Evolutionary conservation across 2,888 invertebrate genomes (phyloP).

Genomic region (Nesidiocoris tenuis): DNA sequence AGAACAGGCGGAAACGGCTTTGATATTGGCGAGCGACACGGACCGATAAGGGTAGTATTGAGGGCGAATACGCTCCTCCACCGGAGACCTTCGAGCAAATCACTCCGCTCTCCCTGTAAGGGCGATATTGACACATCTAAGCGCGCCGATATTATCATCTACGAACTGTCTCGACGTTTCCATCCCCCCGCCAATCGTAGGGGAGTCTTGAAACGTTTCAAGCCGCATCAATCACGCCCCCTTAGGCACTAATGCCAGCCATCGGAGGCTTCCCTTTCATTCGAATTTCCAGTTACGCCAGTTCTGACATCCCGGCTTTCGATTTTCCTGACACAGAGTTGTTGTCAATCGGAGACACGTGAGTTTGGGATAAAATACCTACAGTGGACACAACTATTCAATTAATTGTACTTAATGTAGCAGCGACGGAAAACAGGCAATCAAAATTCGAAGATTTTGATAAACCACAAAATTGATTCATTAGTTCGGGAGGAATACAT

Average conservation of each 20-base stretch:
- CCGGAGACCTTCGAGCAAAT: background rate
- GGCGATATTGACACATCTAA: conserved; percentile 36
- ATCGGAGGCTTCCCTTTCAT: background rate
- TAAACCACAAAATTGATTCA: no score
- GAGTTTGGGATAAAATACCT: no score
- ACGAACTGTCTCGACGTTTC: background rate
- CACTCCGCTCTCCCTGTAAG: background rate
- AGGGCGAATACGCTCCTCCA: background rate
- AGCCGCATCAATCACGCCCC: background rate
- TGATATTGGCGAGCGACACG: background rate
- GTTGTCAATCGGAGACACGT: no score
- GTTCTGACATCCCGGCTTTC: no score
- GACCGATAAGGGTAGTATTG: background rate
- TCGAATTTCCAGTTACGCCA: no score
- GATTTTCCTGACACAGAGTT: no score
- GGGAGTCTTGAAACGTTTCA: background rate
- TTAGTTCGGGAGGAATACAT: no score
- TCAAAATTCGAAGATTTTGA: no score
- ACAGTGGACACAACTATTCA: no score
- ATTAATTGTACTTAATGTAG: no score
- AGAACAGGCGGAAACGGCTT: background rate
- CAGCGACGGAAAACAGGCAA: no score
- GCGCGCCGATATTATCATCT: conserved; percentile 32
- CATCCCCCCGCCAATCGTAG: background rate
- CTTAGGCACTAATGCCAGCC: background rate